Conservation (phyloP, 2,797 vertebrate species). For the Coregonus ussuriensis region DNA sequence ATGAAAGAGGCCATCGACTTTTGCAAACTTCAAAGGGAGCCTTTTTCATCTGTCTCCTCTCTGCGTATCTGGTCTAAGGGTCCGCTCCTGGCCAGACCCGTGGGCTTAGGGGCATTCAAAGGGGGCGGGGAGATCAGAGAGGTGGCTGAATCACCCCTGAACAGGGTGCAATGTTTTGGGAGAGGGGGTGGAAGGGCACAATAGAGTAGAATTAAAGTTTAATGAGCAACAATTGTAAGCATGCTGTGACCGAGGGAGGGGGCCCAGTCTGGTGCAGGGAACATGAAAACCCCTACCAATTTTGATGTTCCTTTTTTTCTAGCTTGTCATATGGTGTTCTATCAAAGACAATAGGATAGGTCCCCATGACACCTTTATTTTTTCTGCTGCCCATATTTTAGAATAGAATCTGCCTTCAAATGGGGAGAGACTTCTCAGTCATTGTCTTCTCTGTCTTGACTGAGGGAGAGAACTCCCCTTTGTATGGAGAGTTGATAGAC, state of each 20-base stretch:
- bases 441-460: slow-evolving; percentile 69
- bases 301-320: slow-evolving; percentile 32
- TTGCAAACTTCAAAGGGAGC: slow-evolving; percentile 77
- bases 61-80: slow-evolving; percentile 73
- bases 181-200: slow-evolving; percentile 43
- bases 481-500: slow-evolving; percentile 14
- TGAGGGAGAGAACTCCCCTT: slow-evolving; percentile 42
- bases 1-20: slow-evolving; percentile 85
- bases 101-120: slow-evolving; percentile 78
- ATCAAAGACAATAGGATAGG: slow-evolving; percentile 67
- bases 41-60: slow-evolving; percentile 71
- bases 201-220: slow-evolving; percentile 78
- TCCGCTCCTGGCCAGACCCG: slow-evolving; percentile 75
- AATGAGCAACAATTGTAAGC: slow-evolving; percentile 84
- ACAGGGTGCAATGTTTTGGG: slow-evolving; percentile 14
- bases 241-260: slow-evolving; percentile 64
- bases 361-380: slow-evolving; percentile 59
- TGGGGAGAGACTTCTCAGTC: slow-evolving; percentile 13
- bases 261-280: slow-evolving; percentile 41
- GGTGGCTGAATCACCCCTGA: slow-evolving; percentile 74
- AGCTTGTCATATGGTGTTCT: slow-evolving; percentile 48
- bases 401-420: slow-evolving; percentile 29
- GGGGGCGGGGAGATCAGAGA: slow-evolving; percentile 78
- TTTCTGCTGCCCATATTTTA: slow-evolving; percentile 51
- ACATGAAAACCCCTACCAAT: slow-evolving; percentile 46